Percentiles rank a stretch among this genome's conserved stretches.
These are phyloP conservation scores for Drosophila tripunctata DNA, from an alignment of 2,888 invertebrate species.

Conservation along the genomic window DNA sequence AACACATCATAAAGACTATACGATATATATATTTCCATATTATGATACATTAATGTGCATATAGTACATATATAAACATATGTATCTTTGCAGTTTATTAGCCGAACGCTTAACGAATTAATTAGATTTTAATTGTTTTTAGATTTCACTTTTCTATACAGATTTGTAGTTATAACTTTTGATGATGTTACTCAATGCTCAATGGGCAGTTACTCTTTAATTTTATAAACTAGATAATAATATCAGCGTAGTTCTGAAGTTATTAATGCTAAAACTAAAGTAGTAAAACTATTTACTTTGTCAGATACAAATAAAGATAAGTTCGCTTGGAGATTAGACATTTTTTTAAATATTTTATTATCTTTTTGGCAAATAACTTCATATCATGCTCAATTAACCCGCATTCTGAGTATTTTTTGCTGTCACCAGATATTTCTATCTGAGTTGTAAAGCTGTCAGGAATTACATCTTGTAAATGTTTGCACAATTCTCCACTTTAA, in stretches of 20 bases:
- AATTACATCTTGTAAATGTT: conserved; percentile 1
- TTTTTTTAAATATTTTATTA: too few species aligned
- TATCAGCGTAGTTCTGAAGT: neutral
- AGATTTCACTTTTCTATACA: neutral
- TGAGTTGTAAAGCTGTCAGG: neutral
- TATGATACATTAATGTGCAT: conserved; percentile 3
- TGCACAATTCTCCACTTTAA: conserved; percentile 15
- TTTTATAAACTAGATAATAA: neutral
- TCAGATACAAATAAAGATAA: too few species aligned
- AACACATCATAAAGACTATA: conserved; percentile 44
- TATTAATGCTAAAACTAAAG: too few species aligned
- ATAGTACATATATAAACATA: neutral
- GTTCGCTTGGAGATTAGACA: too few species aligned
- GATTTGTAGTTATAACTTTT: neutral
- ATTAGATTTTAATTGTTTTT: conserved; percentile 4
- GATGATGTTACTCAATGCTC: neutral
- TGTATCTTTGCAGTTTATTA: conserved; percentile 12
- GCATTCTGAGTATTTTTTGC: neutral
- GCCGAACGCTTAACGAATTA: neutral
- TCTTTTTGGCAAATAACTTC: neutral
- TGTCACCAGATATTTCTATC: neutral
- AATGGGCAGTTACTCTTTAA: neutral
- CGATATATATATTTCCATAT: conserved; percentile 2
- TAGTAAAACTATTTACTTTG: too few species aligned
- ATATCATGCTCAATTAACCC: neutral